Conservation (phyloP, 2,888 invertebrate genomes). For the Adelognathus sp. region DNA sequence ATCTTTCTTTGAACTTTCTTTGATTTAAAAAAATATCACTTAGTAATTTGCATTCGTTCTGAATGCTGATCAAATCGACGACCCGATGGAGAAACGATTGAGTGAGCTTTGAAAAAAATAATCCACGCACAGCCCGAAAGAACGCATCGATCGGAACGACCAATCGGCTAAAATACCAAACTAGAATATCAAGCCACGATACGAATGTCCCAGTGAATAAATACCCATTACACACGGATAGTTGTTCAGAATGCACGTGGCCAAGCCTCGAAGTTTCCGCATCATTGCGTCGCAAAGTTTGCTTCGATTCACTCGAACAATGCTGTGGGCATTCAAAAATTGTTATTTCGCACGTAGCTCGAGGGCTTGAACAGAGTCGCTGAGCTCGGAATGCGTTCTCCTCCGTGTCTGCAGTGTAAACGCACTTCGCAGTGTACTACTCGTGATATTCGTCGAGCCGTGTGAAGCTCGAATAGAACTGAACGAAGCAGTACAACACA, state of each 20-base stretch:
- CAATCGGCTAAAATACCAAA: not conserved
- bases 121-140: not conserved
- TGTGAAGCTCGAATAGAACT: slow-evolving; percentile 18
- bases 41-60: no score
- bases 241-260: slow-evolving; percentile 16
- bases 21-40: no score
- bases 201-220: not conserved
- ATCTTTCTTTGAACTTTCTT: no score
- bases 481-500: not conserved
- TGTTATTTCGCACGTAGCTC: not conserved
- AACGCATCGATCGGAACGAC: not conserved
- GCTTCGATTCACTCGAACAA: slow-evolving; percentile 56
- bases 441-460: slow-evolving; percentile 40
- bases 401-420: not conserved
- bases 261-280: slow-evolving; percentile 13
- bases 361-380: slow-evolving; percentile 3
- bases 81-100: no score
- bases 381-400: slow-evolving; percentile 35
- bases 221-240: not conserved
- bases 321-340: slow-evolving; percentile 10
- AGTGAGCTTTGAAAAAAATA: not conserved
- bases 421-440: not conserved
- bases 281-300: slow-evolving; percentile 48
- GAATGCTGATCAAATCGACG: no score
- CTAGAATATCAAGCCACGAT: not conserved